Evolutionary conservation across 2,113 vertebrate species (phyloP), one percentile per base, ranked within the genome.

Genomic region (Polypterus senegalus): DNA sequence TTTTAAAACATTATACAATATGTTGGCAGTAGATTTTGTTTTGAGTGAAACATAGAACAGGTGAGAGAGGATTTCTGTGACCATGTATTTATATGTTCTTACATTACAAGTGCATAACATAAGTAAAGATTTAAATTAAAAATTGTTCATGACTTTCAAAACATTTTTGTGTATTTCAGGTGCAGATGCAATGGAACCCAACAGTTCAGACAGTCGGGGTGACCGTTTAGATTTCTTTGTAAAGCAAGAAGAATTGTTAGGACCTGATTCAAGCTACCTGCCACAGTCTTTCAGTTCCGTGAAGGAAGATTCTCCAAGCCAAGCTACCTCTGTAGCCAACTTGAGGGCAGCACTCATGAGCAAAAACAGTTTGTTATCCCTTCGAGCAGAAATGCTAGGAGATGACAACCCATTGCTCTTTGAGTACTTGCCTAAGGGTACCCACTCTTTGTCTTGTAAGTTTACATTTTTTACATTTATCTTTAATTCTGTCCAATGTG

Each of bases 281-380:
- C 82, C 83, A 0, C 76, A 85, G 11, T 73, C 85, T 3, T 73
- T 88, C 48, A 79, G 79, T 0, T 84, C 78, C 0, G 93, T 96
- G 71, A 93, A 91, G 59, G 93, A 96, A 8, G 93, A 94, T 0
- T 79, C 68, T 0, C 76, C 86, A 0, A 79, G 75, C 49, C 88
- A 92, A 78, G 83, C 78, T 10, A 79, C 89, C 1, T 91, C 92
- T 0, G 93, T 97, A 4, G 91, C 93, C 77, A 97, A 92, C 79
- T 84, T 98, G 77, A 89, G 95, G 0, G 93, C 92, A 0, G 96
- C 96, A 0, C 89, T 97, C 73, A 88, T 97, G 90, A 98, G 93
- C 60, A 97, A 98, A 83, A 97, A 96, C 88, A 97, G 93, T 73
- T 76, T 97, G 81, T 78, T 98, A 77, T 96, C 96, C 1, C 84